Evolutionary conservation across 92 coral and sea anemone genomes (phyloP).

Genomic region (Palythoa grandiflora): DNA sequence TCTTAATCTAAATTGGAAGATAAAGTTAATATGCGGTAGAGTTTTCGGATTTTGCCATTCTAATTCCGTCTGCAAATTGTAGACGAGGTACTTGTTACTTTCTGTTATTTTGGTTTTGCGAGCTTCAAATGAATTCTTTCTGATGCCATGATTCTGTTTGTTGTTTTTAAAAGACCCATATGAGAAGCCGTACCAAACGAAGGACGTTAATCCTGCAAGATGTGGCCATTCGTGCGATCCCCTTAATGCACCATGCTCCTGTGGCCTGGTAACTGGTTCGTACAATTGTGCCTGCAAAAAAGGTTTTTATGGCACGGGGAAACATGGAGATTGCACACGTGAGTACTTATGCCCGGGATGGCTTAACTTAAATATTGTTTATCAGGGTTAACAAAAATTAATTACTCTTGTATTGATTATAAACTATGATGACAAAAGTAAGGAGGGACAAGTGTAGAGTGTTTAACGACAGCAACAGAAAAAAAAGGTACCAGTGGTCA

Average conservation of each 20-base stretch:
- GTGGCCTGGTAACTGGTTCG: conserved; percentile 85
- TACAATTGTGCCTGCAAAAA: conserved; percentile 79
- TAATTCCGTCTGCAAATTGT: too few species aligned
- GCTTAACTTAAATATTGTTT: not conserved
- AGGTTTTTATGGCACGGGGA: conserved; percentile 76
- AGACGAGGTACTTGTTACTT: too few species aligned
- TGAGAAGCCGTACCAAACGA: conserved; percentile 67
- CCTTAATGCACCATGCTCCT: conserved; percentile 61
- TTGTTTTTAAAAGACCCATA: conserved; percentile 64
- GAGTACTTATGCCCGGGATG: conserved; percentile 14
- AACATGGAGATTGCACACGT: conserved; percentile 68
- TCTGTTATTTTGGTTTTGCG: too few species aligned
- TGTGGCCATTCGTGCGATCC: conserved; percentile 65
- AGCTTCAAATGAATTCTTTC: not conserved
- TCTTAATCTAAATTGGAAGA: too few species aligned
- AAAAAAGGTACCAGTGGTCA: too few species aligned
- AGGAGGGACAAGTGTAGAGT: not conserved
- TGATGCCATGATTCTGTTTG: not conserved
- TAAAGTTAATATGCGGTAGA: too few species aligned
- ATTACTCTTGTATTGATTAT: too few species aligned
- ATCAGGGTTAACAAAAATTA: not conserved
- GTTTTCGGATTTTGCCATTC: too few species aligned
- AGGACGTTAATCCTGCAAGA: conserved; percentile 45
- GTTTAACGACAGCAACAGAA: not conserved
- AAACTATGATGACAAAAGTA: too few species aligned